phyloP scores from a whole-genome alignment of 1,140 invertebrate species.

The Holcopasites calliopsidis region DNA sequence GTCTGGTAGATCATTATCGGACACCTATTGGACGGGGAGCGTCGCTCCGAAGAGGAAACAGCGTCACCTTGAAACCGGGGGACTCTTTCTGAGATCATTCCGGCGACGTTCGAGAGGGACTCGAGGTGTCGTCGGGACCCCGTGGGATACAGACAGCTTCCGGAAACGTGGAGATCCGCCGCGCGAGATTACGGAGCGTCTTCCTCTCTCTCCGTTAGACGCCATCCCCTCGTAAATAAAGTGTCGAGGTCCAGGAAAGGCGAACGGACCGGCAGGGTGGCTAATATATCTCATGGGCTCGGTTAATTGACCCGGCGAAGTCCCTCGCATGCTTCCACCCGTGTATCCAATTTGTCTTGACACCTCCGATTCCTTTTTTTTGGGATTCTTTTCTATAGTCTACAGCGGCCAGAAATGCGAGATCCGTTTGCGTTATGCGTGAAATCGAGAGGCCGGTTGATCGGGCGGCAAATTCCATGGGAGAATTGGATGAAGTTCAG shows the following conservation, averaged over 20 bases:
- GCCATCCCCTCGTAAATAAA: slow-evolving; percentile 66
- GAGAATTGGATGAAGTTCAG: background rate
- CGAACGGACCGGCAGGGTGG: slow-evolving; percentile 56
- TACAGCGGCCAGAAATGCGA: slow-evolving; percentile 50
- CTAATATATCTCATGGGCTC: slow-evolving; percentile 68
- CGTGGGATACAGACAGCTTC: slow-evolving; percentile 74
- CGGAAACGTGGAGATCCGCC: slow-evolving; percentile 76
- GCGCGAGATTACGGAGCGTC: slow-evolving; percentile 60
- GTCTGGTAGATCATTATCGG: slow-evolving; percentile 17
- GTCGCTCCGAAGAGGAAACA: slow-evolving; percentile 16
- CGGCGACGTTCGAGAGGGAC: background rate
- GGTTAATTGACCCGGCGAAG: slow-evolving; percentile 70
- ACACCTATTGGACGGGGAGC: background rate
- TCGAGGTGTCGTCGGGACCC: slow-evolving; percentile 3
- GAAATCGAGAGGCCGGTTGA: slow-evolving; percentile 29
- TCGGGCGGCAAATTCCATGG: background rate
- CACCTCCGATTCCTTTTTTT: slow-evolving; percentile 59
- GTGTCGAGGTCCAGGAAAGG: slow-evolving; percentile 48
- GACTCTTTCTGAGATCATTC: background rate
- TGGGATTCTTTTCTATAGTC: slow-evolving; percentile 48
- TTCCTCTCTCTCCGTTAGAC: slow-evolving; percentile 39
- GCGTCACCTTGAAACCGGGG: slow-evolving; percentile 5
- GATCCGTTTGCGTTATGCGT: slow-evolving; percentile 47
- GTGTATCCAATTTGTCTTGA: slow-evolving; percentile 62
- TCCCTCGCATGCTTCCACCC: slow-evolving; percentile 48